Conservation (phyloP, 30 jellyfish, hydroid and myxozoan genomes). For the Rhopilema esculentum region DNA sequence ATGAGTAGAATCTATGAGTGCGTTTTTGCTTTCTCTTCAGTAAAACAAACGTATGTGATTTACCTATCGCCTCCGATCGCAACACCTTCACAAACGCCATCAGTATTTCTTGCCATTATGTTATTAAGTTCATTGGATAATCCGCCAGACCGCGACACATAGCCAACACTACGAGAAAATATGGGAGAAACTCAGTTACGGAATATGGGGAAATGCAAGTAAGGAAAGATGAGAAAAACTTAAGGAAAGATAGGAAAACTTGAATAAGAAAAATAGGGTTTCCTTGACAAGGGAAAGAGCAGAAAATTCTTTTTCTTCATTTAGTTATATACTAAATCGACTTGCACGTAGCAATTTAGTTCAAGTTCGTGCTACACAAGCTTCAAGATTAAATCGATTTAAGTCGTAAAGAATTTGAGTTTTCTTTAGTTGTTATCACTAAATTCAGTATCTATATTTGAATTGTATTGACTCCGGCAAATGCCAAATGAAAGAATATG, state of each 20-base stretch:
- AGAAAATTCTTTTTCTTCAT: not conserved
- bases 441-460: too few relatives aligned
- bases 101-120: conserved; percentile 94
- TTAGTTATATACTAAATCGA: not conserved
- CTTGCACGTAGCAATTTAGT: too few relatives aligned
- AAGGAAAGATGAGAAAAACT: not conserved
- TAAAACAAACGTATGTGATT: not conserved
- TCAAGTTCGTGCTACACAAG: too few relatives aligned
- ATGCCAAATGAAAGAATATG: not conserved
- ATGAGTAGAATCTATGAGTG: too few relatives aligned
- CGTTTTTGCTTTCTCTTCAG: too few relatives aligned
- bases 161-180: conserved; percentile 82
- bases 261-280: not conserved
- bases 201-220: not conserved
- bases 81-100: conserved; percentile 99
- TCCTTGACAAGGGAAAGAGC: not conserved
- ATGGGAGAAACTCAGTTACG: not conserved
- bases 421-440: too few relatives aligned
- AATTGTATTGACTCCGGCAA: too few relatives aligned
- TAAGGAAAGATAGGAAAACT: not conserved
- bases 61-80: conserved; percentile 99
- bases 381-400: too few relatives aligned
- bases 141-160: conserved; percentile 98
- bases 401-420: too few relatives aligned
- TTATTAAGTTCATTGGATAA: conserved; percentile 95